phyloP scores from a whole-genome alignment of 2,113 vertebrate genomes.

The Oceanodroma tethys region DNA sequence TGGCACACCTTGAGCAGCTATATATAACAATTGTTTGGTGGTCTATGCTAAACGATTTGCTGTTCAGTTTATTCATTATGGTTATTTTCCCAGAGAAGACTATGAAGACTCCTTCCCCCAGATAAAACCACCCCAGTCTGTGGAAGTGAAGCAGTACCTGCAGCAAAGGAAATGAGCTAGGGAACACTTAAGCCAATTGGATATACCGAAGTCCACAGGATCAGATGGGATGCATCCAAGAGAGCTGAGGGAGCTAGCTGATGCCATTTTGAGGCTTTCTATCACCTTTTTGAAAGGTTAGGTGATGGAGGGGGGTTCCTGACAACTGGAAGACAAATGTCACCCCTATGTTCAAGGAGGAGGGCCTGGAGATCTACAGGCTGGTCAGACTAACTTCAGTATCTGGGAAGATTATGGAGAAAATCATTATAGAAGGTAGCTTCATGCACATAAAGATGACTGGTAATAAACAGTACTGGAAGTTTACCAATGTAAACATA shows the following conservation, averaged over 20 bases:
- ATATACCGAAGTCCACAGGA: not conserved
- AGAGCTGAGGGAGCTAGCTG: not conserved
- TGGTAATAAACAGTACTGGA: not conserved
- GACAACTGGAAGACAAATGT: not conserved
- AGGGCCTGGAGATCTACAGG: not conserved
- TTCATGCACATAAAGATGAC: not conserved
- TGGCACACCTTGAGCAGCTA: not conserved
- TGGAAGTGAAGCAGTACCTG: not conserved
- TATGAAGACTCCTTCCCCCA: fast-evolving
- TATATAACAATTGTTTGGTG: not conserved
- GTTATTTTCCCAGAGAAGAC: not conserved
- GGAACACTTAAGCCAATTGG: not conserved
- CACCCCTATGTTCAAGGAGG: not conserved
- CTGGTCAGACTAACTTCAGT: not conserved
- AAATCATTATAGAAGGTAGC: not conserved
- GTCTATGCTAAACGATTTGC: not conserved
- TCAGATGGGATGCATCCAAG: not conserved
- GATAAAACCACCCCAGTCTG: not conserved
- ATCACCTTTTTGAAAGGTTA: not conserved
- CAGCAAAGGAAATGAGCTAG: not conserved
- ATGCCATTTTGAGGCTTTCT: not conserved
- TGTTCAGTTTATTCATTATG: not conserved
- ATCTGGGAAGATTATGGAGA: not conserved
- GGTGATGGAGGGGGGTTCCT: not conserved
- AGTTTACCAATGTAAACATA: not conserved